Conservation (phyloP, 2,113 vertebrate species). For the Plectropomus leopardus region DNA sequence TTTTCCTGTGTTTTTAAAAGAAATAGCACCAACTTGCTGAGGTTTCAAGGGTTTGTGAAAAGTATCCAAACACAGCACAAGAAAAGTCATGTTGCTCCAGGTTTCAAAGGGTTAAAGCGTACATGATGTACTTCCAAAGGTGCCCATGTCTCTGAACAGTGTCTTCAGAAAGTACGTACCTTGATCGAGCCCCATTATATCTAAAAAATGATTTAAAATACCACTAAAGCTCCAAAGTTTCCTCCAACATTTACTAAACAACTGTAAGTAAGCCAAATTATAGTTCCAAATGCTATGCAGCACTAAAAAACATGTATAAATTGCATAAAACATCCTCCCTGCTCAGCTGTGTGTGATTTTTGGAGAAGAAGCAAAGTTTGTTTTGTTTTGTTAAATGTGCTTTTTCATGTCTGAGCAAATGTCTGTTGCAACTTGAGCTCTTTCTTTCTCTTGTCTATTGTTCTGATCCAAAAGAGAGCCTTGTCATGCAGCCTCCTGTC, state of each 20-base stretch:
- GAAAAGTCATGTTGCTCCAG: too few species aligned
- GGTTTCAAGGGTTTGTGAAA: too few species aligned
- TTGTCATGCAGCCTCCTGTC: constrained; percentile 60
- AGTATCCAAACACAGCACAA: too few species aligned
- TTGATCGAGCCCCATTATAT: not conserved
- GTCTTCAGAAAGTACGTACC: not conserved
- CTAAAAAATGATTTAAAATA: constrained; percentile 5
- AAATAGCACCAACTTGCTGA: too few species aligned
- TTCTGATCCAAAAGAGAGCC: constrained; percentile 68
- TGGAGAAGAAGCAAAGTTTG: constrained; percentile 1
- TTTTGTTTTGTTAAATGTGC: not conserved
- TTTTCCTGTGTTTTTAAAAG: too few species aligned
- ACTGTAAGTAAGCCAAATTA: constrained; percentile 8
- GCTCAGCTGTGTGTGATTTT: constrained; percentile 1
- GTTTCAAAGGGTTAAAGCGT: too few species aligned
- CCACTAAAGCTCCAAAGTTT: not conserved
- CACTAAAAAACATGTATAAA: constrained; percentile 4
- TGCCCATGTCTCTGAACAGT: not conserved
- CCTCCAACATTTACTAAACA: constrained; percentile 13
- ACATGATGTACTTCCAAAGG: too few species aligned
- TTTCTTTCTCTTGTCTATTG: constrained; percentile 68
- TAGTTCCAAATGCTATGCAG: constrained; percentile 2
- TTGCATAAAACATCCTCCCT: constrained; percentile 7
- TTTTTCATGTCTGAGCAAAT: constrained; percentile 41
- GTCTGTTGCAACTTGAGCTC: constrained; percentile 54